Percentiles rank a stretch among this genome's conserved stretches.
phyloP scores from a whole-genome alignment of 2,888 invertebrate genomes.

The Crepidodera aurea region DNA sequence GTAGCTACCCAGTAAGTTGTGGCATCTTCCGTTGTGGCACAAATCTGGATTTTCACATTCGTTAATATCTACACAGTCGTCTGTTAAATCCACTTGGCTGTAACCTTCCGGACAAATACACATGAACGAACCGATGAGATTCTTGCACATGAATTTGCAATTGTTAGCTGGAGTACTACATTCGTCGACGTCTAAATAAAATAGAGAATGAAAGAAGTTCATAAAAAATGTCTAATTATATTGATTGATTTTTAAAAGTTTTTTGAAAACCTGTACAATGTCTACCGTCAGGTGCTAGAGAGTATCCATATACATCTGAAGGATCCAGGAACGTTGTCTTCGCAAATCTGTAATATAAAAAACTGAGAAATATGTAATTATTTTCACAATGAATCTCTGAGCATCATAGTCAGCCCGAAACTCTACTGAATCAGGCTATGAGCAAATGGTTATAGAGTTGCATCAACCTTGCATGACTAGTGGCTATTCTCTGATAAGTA shows the following conservation, averaged over 20 bases:
- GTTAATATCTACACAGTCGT: constrained; percentile 81
- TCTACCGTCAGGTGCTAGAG: constrained; percentile 79
- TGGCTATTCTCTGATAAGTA: too few relatives aligned
- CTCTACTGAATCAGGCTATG: too few relatives aligned
- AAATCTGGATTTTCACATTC: constrained; percentile 75
- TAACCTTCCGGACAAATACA: constrained; percentile 80
- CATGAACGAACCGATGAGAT: constrained; percentile 83
- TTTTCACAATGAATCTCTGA: too few relatives aligned
- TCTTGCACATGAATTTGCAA: constrained; percentile 86
- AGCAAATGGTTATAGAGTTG: too few relatives aligned
- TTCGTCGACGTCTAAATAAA: constrained; percentile 79
- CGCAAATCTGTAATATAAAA: too few relatives aligned
- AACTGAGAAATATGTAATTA: too few relatives aligned
- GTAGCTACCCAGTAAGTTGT: constrained; percentile 80
- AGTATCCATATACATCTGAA: constrained; percentile 87
- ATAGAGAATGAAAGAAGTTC: too few relatives aligned
- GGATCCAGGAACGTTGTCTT: constrained; percentile 83
- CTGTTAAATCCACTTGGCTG: constrained; percentile 67
- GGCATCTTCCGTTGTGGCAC: constrained; percentile 80
- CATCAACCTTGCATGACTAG: too few relatives aligned
- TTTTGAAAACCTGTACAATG: constrained; percentile 85
- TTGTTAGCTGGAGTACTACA: constrained; percentile 78
- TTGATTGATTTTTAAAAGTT: too few relatives aligned
- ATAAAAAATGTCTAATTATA: too few relatives aligned
- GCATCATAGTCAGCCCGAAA: too few relatives aligned